Evolutionary conservation across 23 tunicate genomes (phyloP), one percentile per base, ranked within the genome.

Genomic region (Trididemnum nubilum): DNA sequence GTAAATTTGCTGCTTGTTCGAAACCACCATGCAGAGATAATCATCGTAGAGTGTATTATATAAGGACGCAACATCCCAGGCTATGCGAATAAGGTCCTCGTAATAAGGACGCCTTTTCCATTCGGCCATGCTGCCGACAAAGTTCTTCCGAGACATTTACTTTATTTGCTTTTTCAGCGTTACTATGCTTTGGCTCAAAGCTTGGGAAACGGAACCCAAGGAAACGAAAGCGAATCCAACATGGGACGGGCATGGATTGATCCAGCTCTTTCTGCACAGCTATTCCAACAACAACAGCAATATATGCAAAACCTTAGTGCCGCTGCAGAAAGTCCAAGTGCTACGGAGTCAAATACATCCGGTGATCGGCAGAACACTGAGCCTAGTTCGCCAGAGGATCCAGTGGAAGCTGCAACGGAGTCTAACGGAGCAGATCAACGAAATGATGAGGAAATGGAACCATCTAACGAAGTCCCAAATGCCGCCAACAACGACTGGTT

Each of bases 111-210:
- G n/a, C n/a, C n/a, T n/a, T n/a, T n/a, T n/a, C n/a, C n/a, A n/a
- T n/a, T n/a, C n/a, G n/a, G n/a, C n/a, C n/a, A n/a, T n/a, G n/a
- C n/a, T n/a, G n/a, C n/a, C n/a, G n/a, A n/a, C n/a, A n/a, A n/a
- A n/a, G n/a, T n/a, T n/a, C n/a, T n/a, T n/a, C n/a, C n/a, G n/a
- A n/a, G n/a, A n/a, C n/a, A n/a, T n/a, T n/a, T n/a, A n/a, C n/a
- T 7, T 44, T 44, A 44, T 15, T 9, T 44, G 9, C 15, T 44
- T 44, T 61, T 61, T 12, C 22, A 67, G 74, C 74, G 38, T 4
- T 67, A 67, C 33, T 80, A 80, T 12, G 87, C 87, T 26, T 59
- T 83, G 7, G 87, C 87, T 12, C 87, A 60, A 60, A 78, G 78
- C 2, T 29, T 83, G 35, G 61, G 37, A 51, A 57, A 72, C 36